Conservation (phyloP, 2,113 vertebrate genomes). For the Gallinago jamesoni region DNA sequence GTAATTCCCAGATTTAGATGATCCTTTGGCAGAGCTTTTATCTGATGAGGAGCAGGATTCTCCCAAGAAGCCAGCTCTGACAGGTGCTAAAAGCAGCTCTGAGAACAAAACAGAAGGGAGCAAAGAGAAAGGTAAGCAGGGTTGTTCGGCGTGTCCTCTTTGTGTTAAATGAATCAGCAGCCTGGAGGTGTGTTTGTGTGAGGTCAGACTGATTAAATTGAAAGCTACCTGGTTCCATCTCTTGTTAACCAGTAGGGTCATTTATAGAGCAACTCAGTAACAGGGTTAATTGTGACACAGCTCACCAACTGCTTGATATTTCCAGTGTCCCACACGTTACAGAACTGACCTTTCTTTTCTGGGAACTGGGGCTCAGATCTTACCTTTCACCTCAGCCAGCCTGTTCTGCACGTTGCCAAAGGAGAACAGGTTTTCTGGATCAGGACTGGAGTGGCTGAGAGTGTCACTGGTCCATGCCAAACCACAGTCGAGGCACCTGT, state of each 20-base stretch:
- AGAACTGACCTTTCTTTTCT: background rate
- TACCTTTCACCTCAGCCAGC: background rate
- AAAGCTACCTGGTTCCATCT: background rate
- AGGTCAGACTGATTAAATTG: background rate
- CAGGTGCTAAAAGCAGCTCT: background rate
- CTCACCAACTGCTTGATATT: background rate
- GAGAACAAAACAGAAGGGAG: background rate
- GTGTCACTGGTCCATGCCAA: accelerated
- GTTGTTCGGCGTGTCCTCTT: background rate
- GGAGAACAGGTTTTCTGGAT: background rate
- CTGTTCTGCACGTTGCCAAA: background rate
- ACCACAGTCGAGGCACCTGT: background rate
- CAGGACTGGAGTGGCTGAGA: background rate
- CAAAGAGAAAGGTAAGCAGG: conserved; percentile 61
- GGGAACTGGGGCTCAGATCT: background rate
- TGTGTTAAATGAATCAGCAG: background rate
- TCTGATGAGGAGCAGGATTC: conserved; percentile 74
- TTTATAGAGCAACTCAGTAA: background rate
- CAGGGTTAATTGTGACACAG: background rate
- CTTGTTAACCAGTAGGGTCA: background rate
- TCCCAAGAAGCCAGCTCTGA: conserved; percentile 26
- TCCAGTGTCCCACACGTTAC: background rate
- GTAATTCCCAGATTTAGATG: conserved; percentile 66
- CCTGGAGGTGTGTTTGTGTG: background rate
- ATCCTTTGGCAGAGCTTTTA: conserved; percentile 76